A percentile compares a stretch with the other conserved stretches of the same genome.
phyloP scores from a whole-genome alignment of 2,113 vertebrate genomes.

The Harpagus bidentatus region DNA sequence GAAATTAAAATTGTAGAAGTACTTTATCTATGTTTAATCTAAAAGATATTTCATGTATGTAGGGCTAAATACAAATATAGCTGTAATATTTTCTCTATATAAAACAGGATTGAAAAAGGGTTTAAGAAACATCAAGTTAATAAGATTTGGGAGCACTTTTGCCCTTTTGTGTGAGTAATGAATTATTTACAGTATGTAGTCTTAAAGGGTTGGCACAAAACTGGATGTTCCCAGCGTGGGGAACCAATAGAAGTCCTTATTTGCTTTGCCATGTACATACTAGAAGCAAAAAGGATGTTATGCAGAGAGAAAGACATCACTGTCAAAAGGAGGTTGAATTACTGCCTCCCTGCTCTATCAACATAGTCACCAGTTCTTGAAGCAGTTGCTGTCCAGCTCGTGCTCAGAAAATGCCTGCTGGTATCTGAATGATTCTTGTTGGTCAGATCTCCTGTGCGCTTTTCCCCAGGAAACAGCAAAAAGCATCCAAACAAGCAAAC shows the following conservation, averaged over 20 bases:
- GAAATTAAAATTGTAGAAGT: conserved; percentile 24
- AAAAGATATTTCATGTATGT: neutral
- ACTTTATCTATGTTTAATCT: neutral
- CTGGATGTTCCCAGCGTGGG: neutral
- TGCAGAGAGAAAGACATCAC: neutral
- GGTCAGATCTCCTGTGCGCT: neutral
- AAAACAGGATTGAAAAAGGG: neutral
- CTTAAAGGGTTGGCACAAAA: neutral
- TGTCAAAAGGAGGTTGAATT: neutral
- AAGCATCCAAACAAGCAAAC: neutral
- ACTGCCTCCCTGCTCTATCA: neutral
- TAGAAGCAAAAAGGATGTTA: neutral
- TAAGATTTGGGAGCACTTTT: conserved; percentile 15
- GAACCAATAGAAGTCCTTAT: neutral
- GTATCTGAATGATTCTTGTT: neutral
- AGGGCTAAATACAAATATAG: conserved; percentile 11
- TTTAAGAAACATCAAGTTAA: conserved; percentile 32
- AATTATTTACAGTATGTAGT: neutral
- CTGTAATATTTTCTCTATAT: neutral
- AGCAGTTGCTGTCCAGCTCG: neutral
- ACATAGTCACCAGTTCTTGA: neutral
- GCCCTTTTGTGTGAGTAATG: neutral
- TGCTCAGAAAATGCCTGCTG: neutral
- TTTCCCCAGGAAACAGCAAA: neutral
- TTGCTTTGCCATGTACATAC: neutral